A percentile compares a stretch with the other conserved stretches of the same genome.
Conservation (phyloP, 1,140 invertebrate species). For the Aphelinus certus region DNA sequence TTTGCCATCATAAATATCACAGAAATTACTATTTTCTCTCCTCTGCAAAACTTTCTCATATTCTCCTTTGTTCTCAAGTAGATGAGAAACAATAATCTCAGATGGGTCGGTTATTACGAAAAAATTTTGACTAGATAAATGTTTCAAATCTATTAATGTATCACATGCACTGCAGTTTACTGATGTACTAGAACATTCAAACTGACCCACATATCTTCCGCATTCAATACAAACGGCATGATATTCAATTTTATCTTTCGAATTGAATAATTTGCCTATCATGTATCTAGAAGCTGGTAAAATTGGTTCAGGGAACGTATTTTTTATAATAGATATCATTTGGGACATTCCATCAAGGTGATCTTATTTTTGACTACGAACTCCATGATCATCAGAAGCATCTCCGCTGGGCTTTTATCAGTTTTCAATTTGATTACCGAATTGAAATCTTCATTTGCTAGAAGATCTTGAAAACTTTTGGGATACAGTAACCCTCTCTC, state of each 20-base stretch:
- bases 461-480: no score
- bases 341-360: not conserved
- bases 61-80: not conserved
- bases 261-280: conserved; percentile 28
- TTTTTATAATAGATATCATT: conserved; percentile 8
- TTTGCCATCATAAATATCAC: conserved; percentile 11
- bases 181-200: not conserved
- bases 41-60: not conserved
- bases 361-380: not conserved
- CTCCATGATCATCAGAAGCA: not conserved
- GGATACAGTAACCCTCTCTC: no score
- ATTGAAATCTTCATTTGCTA: no score
- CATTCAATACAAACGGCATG: conserved; percentile 18
- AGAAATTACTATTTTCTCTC: not conserved
- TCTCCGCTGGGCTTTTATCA: not conserved
- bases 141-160: not conserved
- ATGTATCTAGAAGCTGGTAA: conserved; percentile 12
- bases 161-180: not conserved
- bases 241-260: conserved; percentile 12
- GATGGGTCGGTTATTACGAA: not conserved
- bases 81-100: not conserved
- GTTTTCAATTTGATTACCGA: no score
- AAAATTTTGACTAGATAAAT: not conserved
- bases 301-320: conserved; percentile 4
- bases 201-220: not conserved